Conservation (phyloP, 2,797 vertebrate species). For the Halcyon badia region DNA sequence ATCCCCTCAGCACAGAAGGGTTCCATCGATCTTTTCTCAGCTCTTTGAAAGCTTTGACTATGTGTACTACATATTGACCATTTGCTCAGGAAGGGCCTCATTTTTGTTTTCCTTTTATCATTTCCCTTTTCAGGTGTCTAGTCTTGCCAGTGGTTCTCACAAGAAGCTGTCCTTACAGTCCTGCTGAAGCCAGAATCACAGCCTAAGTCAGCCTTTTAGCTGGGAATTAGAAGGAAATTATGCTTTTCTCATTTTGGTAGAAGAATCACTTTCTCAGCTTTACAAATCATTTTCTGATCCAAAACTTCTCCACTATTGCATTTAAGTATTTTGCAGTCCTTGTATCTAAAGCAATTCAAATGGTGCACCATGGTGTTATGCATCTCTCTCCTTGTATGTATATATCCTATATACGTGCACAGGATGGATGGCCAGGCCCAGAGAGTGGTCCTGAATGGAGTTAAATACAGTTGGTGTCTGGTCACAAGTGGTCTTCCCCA, state of each 20-base stretch:
- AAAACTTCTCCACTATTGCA: background rate
- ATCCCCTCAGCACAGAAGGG: accelerated
- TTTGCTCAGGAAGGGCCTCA: background rate
- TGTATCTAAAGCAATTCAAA: background rate
- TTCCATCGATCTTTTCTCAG: background rate
- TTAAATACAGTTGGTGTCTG: too few species aligned
- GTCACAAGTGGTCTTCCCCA: too few species aligned
- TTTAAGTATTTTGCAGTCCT: background rate
- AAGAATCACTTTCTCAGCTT: background rate
- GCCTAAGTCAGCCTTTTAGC: background rate
- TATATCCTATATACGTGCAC: background rate
- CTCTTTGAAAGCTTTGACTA: background rate
- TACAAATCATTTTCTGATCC: background rate
- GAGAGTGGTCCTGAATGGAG: too few species aligned
- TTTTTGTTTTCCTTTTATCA: background rate
- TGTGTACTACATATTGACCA: background rate
- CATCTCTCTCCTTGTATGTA: background rate
- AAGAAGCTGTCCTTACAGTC: background rate
- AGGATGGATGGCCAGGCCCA: too few species aligned
- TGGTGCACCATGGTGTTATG: background rate
- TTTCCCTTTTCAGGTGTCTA: background rate
- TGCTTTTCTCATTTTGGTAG: background rate
- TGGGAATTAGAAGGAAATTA: background rate
- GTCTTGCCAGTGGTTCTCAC: background rate
- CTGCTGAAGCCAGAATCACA: background rate